Conservation (phyloP, 2,888 invertebrate genomes). For the Conus canariensis region DNA sequence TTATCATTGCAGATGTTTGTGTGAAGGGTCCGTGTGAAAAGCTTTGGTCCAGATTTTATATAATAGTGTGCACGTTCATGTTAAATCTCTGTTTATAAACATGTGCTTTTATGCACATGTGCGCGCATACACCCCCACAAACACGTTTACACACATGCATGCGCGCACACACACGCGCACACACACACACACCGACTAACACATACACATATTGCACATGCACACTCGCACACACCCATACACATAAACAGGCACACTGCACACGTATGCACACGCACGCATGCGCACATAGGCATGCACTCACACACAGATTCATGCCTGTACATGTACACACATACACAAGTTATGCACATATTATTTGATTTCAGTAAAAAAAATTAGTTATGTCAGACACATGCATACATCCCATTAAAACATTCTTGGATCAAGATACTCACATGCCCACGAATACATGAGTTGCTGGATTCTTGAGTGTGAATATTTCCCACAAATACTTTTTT, state of each 20-base stretch:
- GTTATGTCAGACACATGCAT: not conserved
- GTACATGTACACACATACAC: not conserved
- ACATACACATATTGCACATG: not conserved
- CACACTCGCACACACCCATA: not conserved
- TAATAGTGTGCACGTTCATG: not conserved
- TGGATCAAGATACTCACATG: not conserved
- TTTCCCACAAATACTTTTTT: no score
- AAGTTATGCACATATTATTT: not conserved
- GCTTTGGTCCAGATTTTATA: no score
- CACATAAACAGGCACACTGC: not conserved
- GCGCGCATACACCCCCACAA: not conserved
- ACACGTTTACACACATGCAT: not conserved
- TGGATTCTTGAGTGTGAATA: no score
- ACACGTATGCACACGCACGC: not conserved
- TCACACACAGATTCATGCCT: not conserved
- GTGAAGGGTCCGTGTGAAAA: no score
- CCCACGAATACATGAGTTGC: not conserved
- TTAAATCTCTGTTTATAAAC: not conserved
- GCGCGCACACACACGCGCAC: not conserved
- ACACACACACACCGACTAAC: not conserved
- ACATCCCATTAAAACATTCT: not conserved
- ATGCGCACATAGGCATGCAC: not conserved
- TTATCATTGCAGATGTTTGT: no score
- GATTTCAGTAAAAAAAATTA: not conserved
- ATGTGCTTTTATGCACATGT: not conserved